Base-by-base conservation (phyloP, 2,113 vertebrate species). In the Hydrolagus affinis region DNA sequence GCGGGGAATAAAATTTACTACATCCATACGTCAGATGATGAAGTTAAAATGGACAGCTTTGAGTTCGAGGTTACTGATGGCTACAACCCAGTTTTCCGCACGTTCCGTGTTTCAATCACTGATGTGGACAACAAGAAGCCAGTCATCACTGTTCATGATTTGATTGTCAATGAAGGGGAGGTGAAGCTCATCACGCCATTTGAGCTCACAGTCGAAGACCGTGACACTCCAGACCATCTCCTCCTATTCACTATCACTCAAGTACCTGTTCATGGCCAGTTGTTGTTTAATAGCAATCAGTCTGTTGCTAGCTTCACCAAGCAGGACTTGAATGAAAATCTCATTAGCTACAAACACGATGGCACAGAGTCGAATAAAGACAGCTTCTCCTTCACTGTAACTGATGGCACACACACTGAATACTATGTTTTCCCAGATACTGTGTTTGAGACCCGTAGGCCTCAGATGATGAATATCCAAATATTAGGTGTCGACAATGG, bases 371-470 rank as follows among this genome's bases (percentile, higher is more conserved):
- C 86, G 9, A 77, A 28, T 0, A 88, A 92, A 75, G 91, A 91
- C 85, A 91, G 91, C 62, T 91, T 93, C 85, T 92, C 90, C 60
- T 90, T 94, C 87, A 91, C 88, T 23, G 88, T 93, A 80, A 90
- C 91, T 6, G 90, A 92, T 86, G 88, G 89, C 23, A 89, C 88
- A 1, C 90, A 92, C 72, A 69, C 87, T 32, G 88, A 87, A 23
- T 91, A 92, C 85, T 91, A 85, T 77, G 86, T 92, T 85, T 92
- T 90, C 68, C 90, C 91, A 66, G 86, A 91, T 73, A 87, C 88
- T 30, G 71, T 30, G 68, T 86, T 88, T 74, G 88, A 89, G 80
- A 91, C 89, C n/a, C 85, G 85, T 25, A 89, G 87, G 60, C 88
- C 90, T 56, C 91, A 93, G 85, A 87, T 85, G 76, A 88, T 92